Conservation (phyloP, 1,140 invertebrate genomes). For the Tetraneura akinire region DNA sequence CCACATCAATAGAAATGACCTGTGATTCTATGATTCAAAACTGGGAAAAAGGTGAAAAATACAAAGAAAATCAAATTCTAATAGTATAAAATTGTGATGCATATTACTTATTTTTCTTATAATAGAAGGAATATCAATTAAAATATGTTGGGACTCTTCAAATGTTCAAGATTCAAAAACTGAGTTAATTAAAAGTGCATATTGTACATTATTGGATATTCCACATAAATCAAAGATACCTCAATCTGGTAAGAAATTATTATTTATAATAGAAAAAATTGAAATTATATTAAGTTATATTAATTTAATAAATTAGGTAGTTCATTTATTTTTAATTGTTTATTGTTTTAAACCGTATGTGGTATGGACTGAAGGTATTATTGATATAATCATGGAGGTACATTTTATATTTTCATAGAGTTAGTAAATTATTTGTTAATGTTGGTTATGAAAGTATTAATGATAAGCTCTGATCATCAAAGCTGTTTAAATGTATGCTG, state of each 20-base stretch:
- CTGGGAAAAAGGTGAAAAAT: slow-evolving; percentile 36
- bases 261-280: too few relatives aligned
- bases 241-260: slow-evolving; percentile 23
- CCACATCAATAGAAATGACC: slow-evolving; percentile 57
- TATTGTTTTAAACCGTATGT: too few relatives aligned
- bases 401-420: too few relatives aligned
- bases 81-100: background rate
- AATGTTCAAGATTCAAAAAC: slow-evolving; percentile 22
- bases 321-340: too few relatives aligned
- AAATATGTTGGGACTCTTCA: slow-evolving; percentile 23
- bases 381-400: too few relatives aligned
- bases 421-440: too few relatives aligned
- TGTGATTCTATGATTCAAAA: slow-evolving; percentile 53
- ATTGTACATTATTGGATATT: slow-evolving; percentile 45
- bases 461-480: too few relatives aligned
- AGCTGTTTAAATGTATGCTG: too few relatives aligned
- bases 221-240: slow-evolving; percentile 27
- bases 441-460: too few relatives aligned
- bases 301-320: too few relatives aligned
- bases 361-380: too few relatives aligned
- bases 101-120: slow-evolving; percentile 7
- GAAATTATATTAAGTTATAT: too few relatives aligned
- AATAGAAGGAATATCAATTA: slow-evolving; percentile 1
- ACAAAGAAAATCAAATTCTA: slow-evolving; percentile 15
- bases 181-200: slow-evolving; percentile 29